Evolutionary conservation across 2,113 vertebrate genomes (phyloP).

Genomic region (Leucosticte australis): DNA sequence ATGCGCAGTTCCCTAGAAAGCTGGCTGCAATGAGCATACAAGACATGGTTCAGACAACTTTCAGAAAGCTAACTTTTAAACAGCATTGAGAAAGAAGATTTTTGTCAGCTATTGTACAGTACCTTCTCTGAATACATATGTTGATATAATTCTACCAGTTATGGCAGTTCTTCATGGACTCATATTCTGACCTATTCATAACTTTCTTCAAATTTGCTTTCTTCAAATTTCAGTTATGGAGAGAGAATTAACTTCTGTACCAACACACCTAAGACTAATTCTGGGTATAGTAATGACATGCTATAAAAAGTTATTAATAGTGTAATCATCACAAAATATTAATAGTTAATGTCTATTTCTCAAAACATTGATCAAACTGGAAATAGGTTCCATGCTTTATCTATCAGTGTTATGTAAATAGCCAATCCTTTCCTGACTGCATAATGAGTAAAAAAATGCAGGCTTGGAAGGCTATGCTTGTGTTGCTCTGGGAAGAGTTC

Average conservation of each 20-base stretch:
- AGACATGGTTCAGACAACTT: background rate
- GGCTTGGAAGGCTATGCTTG: background rate
- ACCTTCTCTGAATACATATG: background rate
- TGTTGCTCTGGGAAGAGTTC: background rate
- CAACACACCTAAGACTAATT: background rate
- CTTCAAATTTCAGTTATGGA: background rate
- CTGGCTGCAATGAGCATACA: accelerated
- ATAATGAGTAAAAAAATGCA: background rate
- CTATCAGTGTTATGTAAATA: background rate
- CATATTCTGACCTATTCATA: background rate
- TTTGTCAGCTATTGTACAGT: background rate
- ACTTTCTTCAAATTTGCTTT: background rate
- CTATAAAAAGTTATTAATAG: background rate
- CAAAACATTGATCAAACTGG: background rate
- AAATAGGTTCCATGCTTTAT: background rate
- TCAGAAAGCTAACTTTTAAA: background rate
- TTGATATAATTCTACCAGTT: background rate
- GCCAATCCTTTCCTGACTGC: background rate
- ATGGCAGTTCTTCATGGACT: background rate
- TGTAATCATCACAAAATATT: background rate
- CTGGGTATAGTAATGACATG: background rate
- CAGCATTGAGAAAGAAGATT: background rate
- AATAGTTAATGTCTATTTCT: background rate
- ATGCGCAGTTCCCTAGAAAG: background rate
- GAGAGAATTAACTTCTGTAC: background rate